phyloP scores from a whole-genome alignment of 1,140 invertebrate species.

The Drosophila sechellia region DNA sequence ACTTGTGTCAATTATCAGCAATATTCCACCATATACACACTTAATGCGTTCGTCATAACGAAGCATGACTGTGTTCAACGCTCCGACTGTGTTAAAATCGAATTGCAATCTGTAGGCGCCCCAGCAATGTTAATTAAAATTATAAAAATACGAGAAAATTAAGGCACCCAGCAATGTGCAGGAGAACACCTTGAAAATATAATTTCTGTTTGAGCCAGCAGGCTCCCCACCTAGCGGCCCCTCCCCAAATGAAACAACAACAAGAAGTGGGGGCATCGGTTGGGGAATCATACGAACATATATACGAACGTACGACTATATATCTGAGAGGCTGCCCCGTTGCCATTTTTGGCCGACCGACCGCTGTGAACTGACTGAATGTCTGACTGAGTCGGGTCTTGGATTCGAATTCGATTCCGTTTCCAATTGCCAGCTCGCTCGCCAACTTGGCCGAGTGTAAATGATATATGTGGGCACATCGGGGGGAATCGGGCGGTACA shows the following conservation, averaged over 20 bases:
- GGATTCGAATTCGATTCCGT: slow-evolving; percentile 48
- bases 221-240: slow-evolving; percentile 31
- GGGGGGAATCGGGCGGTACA: not conserved
- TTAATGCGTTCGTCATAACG: not conserved
- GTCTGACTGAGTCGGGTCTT: slow-evolving; percentile 49
- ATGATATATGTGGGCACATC: slow-evolving; percentile 72
- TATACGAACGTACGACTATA: slow-evolving; percentile 9
- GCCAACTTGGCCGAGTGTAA: slow-evolving; percentile 63
- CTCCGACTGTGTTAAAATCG: slow-evolving; percentile 45
- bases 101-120: slow-evolving; percentile 66
- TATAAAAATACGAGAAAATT: slow-evolving; percentile 51
- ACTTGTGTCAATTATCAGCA: too few species aligned
- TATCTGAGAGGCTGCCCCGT: slow-evolving; percentile 38
- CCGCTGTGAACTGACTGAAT: slow-evolving; percentile 65
- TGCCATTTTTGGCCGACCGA: slow-evolving; percentile 77
- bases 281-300: slow-evolving; percentile 43
- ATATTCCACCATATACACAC: not conserved
- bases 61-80: slow-evolving; percentile 5
- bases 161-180: slow-evolving; percentile 59
- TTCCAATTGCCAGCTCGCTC: slow-evolving; percentile 43
- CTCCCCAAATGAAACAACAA: not conserved
- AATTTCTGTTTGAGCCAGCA: slow-evolving; percentile 69
- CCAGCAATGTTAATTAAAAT: slow-evolving; percentile 75
- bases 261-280: not conserved
- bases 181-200: slow-evolving; percentile 81